phyloP scores from a whole-genome alignment of 2,113 vertebrate genomes.

The Podarcis muralis region DNA sequence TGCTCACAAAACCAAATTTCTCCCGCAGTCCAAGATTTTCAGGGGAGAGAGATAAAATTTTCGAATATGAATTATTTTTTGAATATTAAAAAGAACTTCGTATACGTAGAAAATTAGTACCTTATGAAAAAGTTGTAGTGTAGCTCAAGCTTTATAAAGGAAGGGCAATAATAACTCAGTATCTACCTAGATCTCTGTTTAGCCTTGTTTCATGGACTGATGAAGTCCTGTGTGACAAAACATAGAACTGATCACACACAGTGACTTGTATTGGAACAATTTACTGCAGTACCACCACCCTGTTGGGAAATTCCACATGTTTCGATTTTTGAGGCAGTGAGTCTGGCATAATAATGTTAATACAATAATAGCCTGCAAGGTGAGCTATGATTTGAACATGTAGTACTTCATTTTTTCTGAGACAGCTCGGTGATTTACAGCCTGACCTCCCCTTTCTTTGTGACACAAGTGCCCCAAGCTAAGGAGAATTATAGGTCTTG shows the following conservation, averaged over 20 bases:
- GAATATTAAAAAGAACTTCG: not conserved
- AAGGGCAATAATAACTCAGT: not conserved
- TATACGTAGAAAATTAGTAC: not conserved
- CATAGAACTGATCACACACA: not conserved
- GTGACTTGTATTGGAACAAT: not conserved
- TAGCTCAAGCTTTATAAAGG: not conserved
- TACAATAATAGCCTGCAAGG: not conserved
- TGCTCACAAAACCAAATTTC: no score
- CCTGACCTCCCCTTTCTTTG: not conserved
- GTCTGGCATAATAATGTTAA: not conserved
- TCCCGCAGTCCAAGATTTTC: no score
- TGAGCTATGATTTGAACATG: not conserved
- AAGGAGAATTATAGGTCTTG: not conserved
- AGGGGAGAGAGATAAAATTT: no score
- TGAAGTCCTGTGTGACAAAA: not conserved
- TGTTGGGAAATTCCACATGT: not conserved
- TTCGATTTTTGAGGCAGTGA: not conserved
- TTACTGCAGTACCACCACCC: not conserved
- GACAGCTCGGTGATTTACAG: not conserved
- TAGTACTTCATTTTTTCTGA: not conserved
- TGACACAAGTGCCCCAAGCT: not conserved
- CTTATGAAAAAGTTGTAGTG: no score
- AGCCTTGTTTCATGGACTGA: not conserved
- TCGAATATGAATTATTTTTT: no score
- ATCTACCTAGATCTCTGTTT: not conserved